Evolutionary conservation across 1,140 invertebrate genomes (phyloP).

Genomic region (Drosophila simulans): DNA sequence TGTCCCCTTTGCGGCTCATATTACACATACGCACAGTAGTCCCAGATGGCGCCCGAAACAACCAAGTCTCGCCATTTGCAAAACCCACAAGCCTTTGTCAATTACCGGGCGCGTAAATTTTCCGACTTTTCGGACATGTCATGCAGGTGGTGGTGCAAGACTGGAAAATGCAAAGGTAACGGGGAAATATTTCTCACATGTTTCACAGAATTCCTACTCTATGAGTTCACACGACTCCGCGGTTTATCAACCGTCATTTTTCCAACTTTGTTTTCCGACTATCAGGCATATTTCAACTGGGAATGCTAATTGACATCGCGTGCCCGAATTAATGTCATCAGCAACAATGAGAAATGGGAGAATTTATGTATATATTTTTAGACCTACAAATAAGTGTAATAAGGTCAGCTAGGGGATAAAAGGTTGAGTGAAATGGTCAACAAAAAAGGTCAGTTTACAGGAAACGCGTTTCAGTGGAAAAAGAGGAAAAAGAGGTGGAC

Average conservation of each 20-base stretch:
- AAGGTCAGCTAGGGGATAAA: slow-evolving; percentile 60
- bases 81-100: slow-evolving; percentile 50
- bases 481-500: background rate
- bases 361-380: slow-evolving; percentile 48
- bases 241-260: slow-evolving; percentile 25
- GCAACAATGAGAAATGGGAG: slow-evolving; percentile 23
- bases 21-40: slow-evolving; percentile 80
- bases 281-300: slow-evolving; percentile 39
- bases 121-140: slow-evolving; percentile 43
- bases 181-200: slow-evolving; percentile 31
- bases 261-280: slow-evolving; percentile 29
- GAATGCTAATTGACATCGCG: slow-evolving; percentile 58
- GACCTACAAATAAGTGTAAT: slow-evolving; percentile 39
- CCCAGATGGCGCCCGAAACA: slow-evolving; percentile 28
- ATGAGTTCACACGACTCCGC: slow-evolving; percentile 22
- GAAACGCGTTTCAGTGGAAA: slow-evolving; percentile 62
- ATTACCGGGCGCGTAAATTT: slow-evolving; percentile 67
- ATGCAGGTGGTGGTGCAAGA: slow-evolving; percentile 41
- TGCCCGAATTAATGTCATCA: slow-evolving; percentile 49
- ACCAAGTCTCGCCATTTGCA: slow-evolving; percentile 20
- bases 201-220: slow-evolving; percentile 24
- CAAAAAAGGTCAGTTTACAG: slow-evolving; percentile 39
- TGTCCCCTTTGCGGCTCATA: slow-evolving; percentile 30
- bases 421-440: background rate
- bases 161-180: slow-evolving; percentile 16